A percentile compares a stretch with the other conserved stretches of the same genome.
Conservation (phyloP, 1,140 invertebrate genomes). For the Trissolcus basalis region DNA sequence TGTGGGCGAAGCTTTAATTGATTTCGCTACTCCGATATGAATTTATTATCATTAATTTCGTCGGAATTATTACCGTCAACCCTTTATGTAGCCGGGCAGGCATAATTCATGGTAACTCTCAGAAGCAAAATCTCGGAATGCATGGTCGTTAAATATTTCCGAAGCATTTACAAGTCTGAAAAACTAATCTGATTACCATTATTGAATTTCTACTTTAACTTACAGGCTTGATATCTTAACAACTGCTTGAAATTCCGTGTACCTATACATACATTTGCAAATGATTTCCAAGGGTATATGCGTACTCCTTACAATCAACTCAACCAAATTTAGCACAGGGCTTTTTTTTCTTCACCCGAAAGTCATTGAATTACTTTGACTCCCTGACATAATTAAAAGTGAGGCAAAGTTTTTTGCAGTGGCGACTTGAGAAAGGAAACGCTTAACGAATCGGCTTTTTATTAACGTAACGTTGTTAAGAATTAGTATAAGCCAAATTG, state of each 20-base stretch:
- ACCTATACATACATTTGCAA: conserved; percentile 43
- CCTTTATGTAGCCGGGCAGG: too few species aligned
- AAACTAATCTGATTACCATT: conserved; percentile 15
- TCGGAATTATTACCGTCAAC: background rate
- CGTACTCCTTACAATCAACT: conserved; percentile 33
- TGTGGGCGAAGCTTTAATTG: too few species aligned
- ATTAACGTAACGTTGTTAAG: conserved; percentile 25
- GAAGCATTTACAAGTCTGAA: conserved; percentile 1
- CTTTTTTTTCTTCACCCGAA: conserved; percentile 8
- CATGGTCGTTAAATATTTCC: conserved; percentile 9
- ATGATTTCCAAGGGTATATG: conserved; percentile 12
- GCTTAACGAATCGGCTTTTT: conserved; percentile 23
- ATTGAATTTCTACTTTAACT: conserved; percentile 9
- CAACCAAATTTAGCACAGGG: conserved; percentile 24
- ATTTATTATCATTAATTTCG: background rate
- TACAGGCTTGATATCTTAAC: conserved; percentile 21
- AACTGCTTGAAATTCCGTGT: conserved; percentile 42
- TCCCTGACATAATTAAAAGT: conserved; percentile 41
- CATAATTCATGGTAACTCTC: too few species aligned
- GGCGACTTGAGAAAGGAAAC: conserved; percentile 7
- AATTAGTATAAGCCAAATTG: conserved; percentile 21
- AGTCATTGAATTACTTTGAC: conserved; percentile 19
- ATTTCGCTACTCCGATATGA: too few species aligned
- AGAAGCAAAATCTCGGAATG: background rate
- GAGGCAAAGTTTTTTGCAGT: conserved; percentile 13